These are phyloP conservation scores for Tromatobia lineatoria DNA, from an alignment of 2,888 invertebrate genomes.

Conservation along the genomic window DNA sequence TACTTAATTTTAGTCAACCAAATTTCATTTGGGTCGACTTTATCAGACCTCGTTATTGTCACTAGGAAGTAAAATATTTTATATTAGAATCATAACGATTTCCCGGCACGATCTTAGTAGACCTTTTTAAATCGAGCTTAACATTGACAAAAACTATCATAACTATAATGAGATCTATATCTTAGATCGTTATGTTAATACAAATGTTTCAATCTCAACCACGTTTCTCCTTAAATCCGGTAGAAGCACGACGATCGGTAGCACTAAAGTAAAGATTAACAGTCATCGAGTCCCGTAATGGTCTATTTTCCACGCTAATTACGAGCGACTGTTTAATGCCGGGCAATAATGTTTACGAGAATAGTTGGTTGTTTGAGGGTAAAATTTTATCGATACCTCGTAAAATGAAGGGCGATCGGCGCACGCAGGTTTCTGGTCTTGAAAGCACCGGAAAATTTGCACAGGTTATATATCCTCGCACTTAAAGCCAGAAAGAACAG, in stretches of 20 bases:
- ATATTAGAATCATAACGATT: neutral
- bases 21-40: no score
- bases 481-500: slow-evolving; percentile 44
- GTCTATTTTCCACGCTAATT: slow-evolving; percentile 8
- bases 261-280: slow-evolving; percentile 46
- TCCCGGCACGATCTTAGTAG: neutral
- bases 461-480: slow-evolving; percentile 14
- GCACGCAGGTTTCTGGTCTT: neutral
- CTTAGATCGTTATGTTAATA: slow-evolving; percentile 17
- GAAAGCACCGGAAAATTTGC: slow-evolving; percentile 33
- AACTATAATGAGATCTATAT: neutral
- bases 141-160: neutral
- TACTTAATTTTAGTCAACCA: no score
- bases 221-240: slow-evolving; percentile 34
- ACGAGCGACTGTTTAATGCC: slow-evolving; percentile 37
- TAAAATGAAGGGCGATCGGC: slow-evolving; percentile 8
- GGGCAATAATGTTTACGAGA: slow-evolving; percentile 55
- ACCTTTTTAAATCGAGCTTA: neutral
- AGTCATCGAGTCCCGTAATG: slow-evolving; percentile 28
- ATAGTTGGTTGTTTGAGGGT: slow-evolving; percentile 12
- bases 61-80: no score
- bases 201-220: slow-evolving; percentile 51
- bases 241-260: slow-evolving; percentile 12
- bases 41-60: no score
- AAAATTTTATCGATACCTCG: slow-evolving; percentile 61